A percentile compares a stretch with the other conserved stretches of the same genome.
phyloP scores from a whole-genome alignment of 2,797 vertebrate genomes.

The Gambelia wislizenii region DNA sequence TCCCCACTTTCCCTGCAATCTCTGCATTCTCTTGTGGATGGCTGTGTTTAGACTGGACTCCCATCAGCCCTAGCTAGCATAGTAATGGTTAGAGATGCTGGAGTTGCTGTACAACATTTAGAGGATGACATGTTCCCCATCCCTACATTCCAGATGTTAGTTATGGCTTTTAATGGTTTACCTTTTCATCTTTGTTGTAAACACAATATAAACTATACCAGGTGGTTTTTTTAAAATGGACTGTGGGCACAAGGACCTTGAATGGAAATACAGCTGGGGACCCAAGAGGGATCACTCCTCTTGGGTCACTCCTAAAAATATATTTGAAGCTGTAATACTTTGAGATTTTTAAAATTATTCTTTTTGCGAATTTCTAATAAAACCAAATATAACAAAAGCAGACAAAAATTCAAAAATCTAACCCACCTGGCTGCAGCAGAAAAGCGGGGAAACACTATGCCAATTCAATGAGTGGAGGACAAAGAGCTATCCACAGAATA shows the following conservation, averaged over 20 bases:
- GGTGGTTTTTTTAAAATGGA: neutral
- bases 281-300: neutral
- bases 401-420: neutral
- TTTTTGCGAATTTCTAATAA: no score
- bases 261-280: neutral
- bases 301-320: neutral
- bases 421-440: neutral
- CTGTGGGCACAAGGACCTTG: neutral
- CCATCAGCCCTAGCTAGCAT: neutral
- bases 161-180: neutral
- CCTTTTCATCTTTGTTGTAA: neutral
- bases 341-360: neutral
- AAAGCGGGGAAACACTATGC: neutral
- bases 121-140: neutral
- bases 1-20: no score
- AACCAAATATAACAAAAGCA: neutral
- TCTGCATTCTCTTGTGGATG: no score
- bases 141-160: neutral
- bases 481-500: neutral
- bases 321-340: neutral
- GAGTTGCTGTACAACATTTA: neutral
- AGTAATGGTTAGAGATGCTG: neutral
- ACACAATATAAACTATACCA: no score
- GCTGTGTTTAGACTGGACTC: neutral
- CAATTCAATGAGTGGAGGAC: neutral